Evolutionary conservation across 2,113 vertebrate species (phyloP).

Genomic region (Bungarus multicinctus): DNA sequence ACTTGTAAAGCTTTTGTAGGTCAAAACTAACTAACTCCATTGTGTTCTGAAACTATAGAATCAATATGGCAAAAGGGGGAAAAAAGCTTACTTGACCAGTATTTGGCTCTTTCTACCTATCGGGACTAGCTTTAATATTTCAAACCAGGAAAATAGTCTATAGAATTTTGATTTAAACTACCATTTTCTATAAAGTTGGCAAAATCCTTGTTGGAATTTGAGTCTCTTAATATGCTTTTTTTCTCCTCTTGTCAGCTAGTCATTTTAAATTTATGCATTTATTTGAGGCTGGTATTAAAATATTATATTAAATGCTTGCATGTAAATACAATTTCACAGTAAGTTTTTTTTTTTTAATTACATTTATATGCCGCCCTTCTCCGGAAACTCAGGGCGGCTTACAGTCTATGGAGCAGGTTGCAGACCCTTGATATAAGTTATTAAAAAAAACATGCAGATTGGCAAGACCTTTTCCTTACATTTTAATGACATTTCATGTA

Average conservation of each 20-base stretch:
- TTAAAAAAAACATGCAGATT: not conserved
- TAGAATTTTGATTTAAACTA: not conserved
- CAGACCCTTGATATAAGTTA: too few relatives aligned
- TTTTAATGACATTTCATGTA: conserved; percentile 53
- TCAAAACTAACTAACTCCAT: not conserved
- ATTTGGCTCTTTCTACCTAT: not conserved
- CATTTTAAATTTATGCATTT: not conserved
- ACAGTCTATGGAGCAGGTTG: too few relatives aligned
- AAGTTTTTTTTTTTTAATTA: too few relatives aligned
- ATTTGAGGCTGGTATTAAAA: not conserved
- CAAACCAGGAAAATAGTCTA: not conserved
- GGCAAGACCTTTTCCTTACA: conserved; percentile 55
- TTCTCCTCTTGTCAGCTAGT: not conserved
- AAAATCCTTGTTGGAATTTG: not conserved
- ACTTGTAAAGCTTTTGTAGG: not conserved
- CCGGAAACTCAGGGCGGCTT: too few relatives aligned
- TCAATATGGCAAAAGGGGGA: not conserved
- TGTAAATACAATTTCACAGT: not conserved
- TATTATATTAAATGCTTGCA: not conserved
- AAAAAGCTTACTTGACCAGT: not conserved
- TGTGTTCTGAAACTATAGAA: not conserved
- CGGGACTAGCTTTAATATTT: not conserved
- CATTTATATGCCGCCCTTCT: too few relatives aligned
- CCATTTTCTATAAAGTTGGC: not conserved
- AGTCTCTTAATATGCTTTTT: not conserved